These are phyloP conservation scores for Chirona hameri DNA, from an alignment of 2,888 invertebrate species.

Conservation along the genomic window DNA sequence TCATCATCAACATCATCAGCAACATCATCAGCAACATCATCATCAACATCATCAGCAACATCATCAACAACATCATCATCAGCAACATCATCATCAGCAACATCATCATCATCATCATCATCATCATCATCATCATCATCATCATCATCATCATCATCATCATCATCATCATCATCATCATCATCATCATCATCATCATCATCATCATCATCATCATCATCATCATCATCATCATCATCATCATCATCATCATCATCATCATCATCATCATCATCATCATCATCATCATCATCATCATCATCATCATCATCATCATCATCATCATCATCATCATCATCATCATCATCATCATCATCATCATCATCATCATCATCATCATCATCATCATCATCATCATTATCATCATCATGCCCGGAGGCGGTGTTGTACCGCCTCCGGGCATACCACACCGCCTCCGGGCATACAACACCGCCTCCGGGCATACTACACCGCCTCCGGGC, in stretches of 20 bases:
- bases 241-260: conserved; percentile 22
- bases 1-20: too few relatives aligned
- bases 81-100: too few relatives aligned
- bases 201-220: conserved; percentile 22
- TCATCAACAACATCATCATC: too few relatives aligned
- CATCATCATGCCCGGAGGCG: not conserved
- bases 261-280: conserved; percentile 22
- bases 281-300: conserved; percentile 22
- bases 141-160: conserved; percentile 22
- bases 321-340: conserved; percentile 22
- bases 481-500: too few relatives aligned
- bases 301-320: conserved; percentile 22
- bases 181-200: conserved; percentile 22
- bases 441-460: too few relatives aligned
- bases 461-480: too few relatives aligned
- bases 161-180: conserved; percentile 22
- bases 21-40: too few relatives aligned
- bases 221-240: conserved; percentile 22
- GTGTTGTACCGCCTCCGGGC: too few relatives aligned
- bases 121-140: conserved; percentile 22
- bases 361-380: conserved; percentile 22
- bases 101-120: conserved; percentile 22
- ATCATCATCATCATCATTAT: conserved; percentile 22
- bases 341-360: conserved; percentile 22
- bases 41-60: too few relatives aligned